A percentile compares a stretch with the other conserved stretches of the same genome.
These are phyloP conservation scores for Leptinotarsa defecta DNA, from an alignment of 1,140 invertebrate species.

Conservation along the genomic window DNA sequence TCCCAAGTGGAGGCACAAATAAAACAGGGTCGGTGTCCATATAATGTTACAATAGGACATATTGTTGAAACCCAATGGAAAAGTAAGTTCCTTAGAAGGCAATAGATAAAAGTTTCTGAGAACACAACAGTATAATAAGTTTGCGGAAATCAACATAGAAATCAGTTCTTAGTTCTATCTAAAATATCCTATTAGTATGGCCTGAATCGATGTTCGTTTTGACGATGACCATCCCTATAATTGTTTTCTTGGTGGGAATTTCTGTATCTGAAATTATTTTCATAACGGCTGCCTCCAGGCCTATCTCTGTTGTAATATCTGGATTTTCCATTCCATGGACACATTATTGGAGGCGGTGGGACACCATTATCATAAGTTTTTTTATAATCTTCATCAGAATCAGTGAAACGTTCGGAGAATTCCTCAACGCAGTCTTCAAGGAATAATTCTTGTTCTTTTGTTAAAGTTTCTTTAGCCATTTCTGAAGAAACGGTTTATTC, in stretches of 20 bases:
- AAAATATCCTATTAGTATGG: constrained; percentile 7
- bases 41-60: no score
- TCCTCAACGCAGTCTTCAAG: constrained; percentile 50
- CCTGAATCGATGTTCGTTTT: constrained; percentile 8
- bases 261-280: constrained; percentile 30
- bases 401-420: constrained; percentile 51
- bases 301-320: constrained; percentile 34
- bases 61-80: no score
- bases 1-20: no score
- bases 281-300: constrained; percentile 24
- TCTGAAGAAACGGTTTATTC: background rate
- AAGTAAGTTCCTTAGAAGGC: no score
- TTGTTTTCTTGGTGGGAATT: constrained; percentile 25
- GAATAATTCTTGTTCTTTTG: constrained; percentile 47
- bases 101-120: no score
- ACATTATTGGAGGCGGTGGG: constrained; percentile 51
- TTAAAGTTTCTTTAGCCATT: constrained; percentile 29
- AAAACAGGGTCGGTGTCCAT: no score
- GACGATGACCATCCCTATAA: background rate
- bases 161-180: background rate
- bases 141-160: no score
- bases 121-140: no score
- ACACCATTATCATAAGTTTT: constrained; percentile 45
- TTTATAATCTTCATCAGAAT: constrained; percentile 49
- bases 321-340: constrained; percentile 46